Base-by-base conservation (phyloP, 2,888 invertebrate species). In the Galerucella nymphaeae region DNA sequence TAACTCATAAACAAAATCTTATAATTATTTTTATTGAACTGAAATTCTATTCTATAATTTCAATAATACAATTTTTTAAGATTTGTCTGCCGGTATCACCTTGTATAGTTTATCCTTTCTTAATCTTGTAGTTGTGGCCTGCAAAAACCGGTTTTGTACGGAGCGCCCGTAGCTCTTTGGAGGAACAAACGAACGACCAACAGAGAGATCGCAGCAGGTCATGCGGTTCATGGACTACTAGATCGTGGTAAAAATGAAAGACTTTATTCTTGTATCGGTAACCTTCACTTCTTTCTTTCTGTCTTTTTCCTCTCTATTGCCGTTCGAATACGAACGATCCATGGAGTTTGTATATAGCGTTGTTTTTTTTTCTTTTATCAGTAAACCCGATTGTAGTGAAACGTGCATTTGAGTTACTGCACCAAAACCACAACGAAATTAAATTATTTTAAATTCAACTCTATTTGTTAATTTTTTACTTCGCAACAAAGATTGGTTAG, bases 141-240 rank as follows among this genome's bases (percentile, higher is more conserved):
- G 78, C 80, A 80, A 82, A 82, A 84, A 84, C 84, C 82, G 84
- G 84, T 84, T 84, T 83, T 75, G 76, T 84, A 82, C 82, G 83
- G 82, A 66, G 73, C 82, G 81, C 82, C 82, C 80, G 78, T 75
- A 77, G 83, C 75, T 76, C 77, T 76, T 75, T 75, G 77, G 74
- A 84, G 83, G 83, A 85, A 84, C 84, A 84, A 84, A 84, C 79
- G 78, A 80, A 76, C 79, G 76, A 80, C 79, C 75, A 78, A 80
- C 80, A 80, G 80, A 80, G 82, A 81, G 83, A 85, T 85, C 84
- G 81, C 82, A 81, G 81, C 85, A 84, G 86, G 85, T 86, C 85
- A 85, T 82, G 80, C 83, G 83, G 86, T 86, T 86, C 86, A 86
- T 83, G 86, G 85, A 85, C 85, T 85, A 85, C 85, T 85, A 84